Base-by-base conservation (phyloP, 2,888 invertebrate species). In the Torymus texanus region DNA sequence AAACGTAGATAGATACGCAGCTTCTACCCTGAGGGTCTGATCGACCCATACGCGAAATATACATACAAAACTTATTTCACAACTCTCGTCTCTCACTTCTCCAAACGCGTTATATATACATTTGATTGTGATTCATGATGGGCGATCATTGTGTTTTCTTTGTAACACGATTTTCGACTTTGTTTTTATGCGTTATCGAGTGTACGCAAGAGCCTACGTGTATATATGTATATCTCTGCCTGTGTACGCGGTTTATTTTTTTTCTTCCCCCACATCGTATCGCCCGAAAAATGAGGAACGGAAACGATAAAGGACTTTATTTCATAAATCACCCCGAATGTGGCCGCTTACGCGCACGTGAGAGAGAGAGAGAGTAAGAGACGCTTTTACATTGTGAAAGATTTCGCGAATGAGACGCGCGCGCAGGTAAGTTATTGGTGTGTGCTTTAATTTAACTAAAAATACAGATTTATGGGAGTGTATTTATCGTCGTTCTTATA, bases 151-250 rank as follows among this genome's bases (percentile, higher is more conserved):
- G 65, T 72, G 65, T 59, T 81, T 78, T 81, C 81, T 67, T 81
- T 67, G 72, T 55, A 72, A 81, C 81, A 78, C 55, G 81, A 81
- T 75, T 81, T 81, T 81, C 75, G 75, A 78, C 78, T 81, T 81
- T 81, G 74, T 77, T 76, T 65, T 74, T 61, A 55, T 58, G 73
- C 59, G 72, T 75, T 5, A 81, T 81, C 78, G 68, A 41, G 50
- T 58, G 70, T 50, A 68, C 24, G 59, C n/a, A 10, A 16, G 21
- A 21, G 21, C 21, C 21, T 21, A 2, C 29, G 13, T 29, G 29
- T 63, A 63, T 63, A 50, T 63, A n/a, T 63, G 11, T 14, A 14
- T n/a, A 61, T 18, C 1, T n/a, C n/a, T 59, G 11, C 2, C 66
- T 75, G 66, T 59, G n/a, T n/a, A n/a, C n/a, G 50, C 58, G 16